Base-by-base conservation (phyloP, 1,140 invertebrate species). In the Brachionus manjavacas region DNA sequence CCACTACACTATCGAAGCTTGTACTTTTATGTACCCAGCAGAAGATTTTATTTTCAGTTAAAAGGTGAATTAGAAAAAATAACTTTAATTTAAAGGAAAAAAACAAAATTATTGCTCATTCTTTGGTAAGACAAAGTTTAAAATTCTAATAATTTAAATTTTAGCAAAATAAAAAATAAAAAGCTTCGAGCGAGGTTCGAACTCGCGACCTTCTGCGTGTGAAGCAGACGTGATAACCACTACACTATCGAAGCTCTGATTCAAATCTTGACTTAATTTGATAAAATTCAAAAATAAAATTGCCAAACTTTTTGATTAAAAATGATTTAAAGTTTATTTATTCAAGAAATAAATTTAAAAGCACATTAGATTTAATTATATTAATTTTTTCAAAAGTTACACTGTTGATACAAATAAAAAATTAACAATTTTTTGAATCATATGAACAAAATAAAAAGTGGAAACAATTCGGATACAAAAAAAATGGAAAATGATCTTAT, bases 221-320 rank as follows among this genome's bases (percentile, higher is more conserved):
- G 85, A 85, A 85, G 78, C 84, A 85, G 84, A 85, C 84, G 85
- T 85, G 85, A 85, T 85, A 85, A 85, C 84, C 85, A 85, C 85
- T 85, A 85, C 78, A 85, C 85, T 84, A 85, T 80, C 80, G 85
- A 85, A 85, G 70, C 70, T 28, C 20, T 8, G 9, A 12, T 70
- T 4, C 20, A 55, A 55, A 55, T 55, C 49, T 55, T 55, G 12
- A 0, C 16, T 55, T 55, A 55, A 55, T 14, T 55, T 12, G 8
- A 55, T 4, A 55, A 55, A 55, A 55, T n/a, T n/a, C 16, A n/a
- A 6, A 35, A 35, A 35, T 7, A 35, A 35, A 0, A 3, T 35
- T 35, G 28, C 3, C 3, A 28, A 28, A 28, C n/a, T 35, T 35
- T 35, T 35, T 7, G 7, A 35, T 35, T 35, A 35, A 35, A 35